Evolutionary conservation across 2,797 vertebrate species (phyloP), one percentile per base, ranked within the genome.

Genomic region (Coregonus suidteri): DNA sequence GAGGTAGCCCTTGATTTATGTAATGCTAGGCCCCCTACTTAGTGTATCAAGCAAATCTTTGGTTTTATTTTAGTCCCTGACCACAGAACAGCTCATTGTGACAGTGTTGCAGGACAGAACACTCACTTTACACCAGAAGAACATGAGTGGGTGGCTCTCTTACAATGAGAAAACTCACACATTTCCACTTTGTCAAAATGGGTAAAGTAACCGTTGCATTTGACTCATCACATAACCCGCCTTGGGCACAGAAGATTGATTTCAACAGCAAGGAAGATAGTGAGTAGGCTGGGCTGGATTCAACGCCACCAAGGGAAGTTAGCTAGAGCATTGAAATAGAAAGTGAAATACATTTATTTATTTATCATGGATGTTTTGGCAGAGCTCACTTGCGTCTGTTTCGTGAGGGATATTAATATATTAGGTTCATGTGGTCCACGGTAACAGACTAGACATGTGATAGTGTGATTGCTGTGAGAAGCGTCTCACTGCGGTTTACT

Each of bases 161-260:
- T 20, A 47, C 82, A 85, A 86, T 0, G 1, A 78, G 68, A 78
- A 54, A n/a, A 74, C 81, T 86, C 84, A 76, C 84, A 82, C 87
- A 83, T 85, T 86, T 87, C 62, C 35, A 84, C 71, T 88, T 86
- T 86, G 84, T 88, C 86, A 85, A 84, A 90, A 90, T 41, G 74
- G 77, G 51, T 59, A 70, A 71, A 77, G 67, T 66, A 41, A 79
- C 75, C 66, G 64, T 71, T 74, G 31, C 67, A 11, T 71, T 79
- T 54, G 74, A 75, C 67, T 80, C 25, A 7, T 65, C 73, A 64
- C 72, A 59, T 56, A 64, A 74, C 52, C 53, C 16, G 66, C 82
- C 76, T 73, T 65, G 59, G 76, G 79, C 74, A 31, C 73, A 9
- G 16, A 16, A 34, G 73, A 78, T 66, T 80, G 78, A 80, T 80